Percentiles rank a stretch among this genome's conserved stretches.
Conservation (phyloP, 2,113 vertebrate species). For the Glaucidium brasilianum region DNA sequence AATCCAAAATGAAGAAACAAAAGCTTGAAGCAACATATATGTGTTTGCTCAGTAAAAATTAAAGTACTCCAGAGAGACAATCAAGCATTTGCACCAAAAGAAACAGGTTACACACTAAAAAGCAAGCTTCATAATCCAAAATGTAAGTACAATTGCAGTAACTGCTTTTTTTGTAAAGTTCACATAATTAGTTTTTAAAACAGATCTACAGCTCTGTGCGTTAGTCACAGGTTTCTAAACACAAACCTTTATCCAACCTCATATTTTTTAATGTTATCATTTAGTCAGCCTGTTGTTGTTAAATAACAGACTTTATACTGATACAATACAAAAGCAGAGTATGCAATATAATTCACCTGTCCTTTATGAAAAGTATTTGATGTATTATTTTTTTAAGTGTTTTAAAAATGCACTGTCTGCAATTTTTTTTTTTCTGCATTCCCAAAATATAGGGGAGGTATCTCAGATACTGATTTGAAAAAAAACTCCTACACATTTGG, state of each 20-base stretch:
- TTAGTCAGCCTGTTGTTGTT: neutral
- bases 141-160: accelerated
- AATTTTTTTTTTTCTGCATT: neutral
- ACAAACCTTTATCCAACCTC: neutral
- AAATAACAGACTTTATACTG: neutral
- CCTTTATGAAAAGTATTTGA: neutral
- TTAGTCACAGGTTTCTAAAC: neutral
- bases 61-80: neutral
- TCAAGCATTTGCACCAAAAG: neutral
- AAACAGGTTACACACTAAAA: neutral
- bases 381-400: neutral
- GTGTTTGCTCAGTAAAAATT: accelerated
- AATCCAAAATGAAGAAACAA: neutral
- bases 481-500: neutral
- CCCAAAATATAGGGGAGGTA: neutral
- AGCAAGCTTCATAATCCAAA: neutral
- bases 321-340: neutral
- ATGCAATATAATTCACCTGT: neutral
- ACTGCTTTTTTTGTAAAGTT: neutral
- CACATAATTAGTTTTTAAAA: neutral
- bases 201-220: neutral
- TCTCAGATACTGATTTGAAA: neutral
- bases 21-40: neutral
- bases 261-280: neutral
- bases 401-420: neutral